Evolutionary conservation across 2,888 invertebrate genomes (phyloP), one percentile per base, ranked within the genome.

Genomic region (Drosophila neonasuta): DNA sequence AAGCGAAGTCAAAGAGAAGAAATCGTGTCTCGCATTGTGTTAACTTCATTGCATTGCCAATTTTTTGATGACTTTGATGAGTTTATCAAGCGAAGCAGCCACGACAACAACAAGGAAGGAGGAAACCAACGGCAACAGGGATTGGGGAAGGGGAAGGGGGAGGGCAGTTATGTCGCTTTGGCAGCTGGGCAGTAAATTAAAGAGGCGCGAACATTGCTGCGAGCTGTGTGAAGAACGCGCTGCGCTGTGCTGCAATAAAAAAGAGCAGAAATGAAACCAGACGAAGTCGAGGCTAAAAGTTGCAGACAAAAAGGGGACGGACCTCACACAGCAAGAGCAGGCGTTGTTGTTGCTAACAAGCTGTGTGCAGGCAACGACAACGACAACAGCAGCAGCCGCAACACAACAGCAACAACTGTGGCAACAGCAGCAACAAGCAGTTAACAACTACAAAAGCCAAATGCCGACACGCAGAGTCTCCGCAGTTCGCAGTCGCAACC

Each of bases 31-130:
- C 51, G 57, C 74, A 70, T 77, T 81, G 77, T 74, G 79, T 81
- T 81, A 70, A 73, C 74, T 84, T 75, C 71, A 70, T 72, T 82
- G 69, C 71, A 68, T 41, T 61, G 60, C 45, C 58, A 52, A 45
- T 72, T 80, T 63, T 59, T 76, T 86, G 86, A 83, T 81, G 81
- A 79, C 83, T 86, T 86, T 81, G 86, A 86, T 81, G 85, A 67
- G 85, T 83, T 86, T 86, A 86, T 83, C 82, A 86, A 71, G 58
- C 41, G 48, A 44, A 64, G 63, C 61, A 71, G 60, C 46, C 59
- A 62, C 68, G 59, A 56, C 57, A 59, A 39, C 6, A 20, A 17
- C 17, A 42, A 4, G 9, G 9, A 15, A 13, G n/a, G 0, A 9
- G 15, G 6, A 13, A 10, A 29, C 17, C 15, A 17, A 42, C 20